These are phyloP conservation scores for Apis florea DNA, from an alignment of 1,140 invertebrate species.

Conservation along the genomic window DNA sequence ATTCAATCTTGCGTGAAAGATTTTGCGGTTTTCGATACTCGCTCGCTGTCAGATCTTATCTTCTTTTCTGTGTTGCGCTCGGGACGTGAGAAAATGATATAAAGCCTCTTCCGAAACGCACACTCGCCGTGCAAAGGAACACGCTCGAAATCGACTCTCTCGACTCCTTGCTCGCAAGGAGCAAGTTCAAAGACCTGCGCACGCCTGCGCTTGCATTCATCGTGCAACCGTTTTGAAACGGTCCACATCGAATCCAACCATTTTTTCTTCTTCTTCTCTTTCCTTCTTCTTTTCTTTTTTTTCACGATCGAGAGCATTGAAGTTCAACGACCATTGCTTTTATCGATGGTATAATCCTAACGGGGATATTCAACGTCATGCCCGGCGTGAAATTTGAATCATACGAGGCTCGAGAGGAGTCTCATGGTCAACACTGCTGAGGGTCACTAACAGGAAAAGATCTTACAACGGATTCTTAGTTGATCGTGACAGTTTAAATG, in stretches of 20 bases:
- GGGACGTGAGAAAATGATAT: conserved; percentile 43
- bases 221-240: conserved; percentile 46
- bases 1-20: conserved; percentile 50
- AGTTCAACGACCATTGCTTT: conserved; percentile 67
- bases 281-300: conserved; percentile 14
- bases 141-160: conserved; percentile 44
- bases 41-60: conserved; percentile 4
- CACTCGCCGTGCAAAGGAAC: neutral
- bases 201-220: conserved; percentile 48
- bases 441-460: conserved; percentile 72
- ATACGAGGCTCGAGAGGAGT: conserved; percentile 59
- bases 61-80: neutral
- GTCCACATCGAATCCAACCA: conserved; percentile 48
- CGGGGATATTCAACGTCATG: conserved; percentile 73
- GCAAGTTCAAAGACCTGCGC: conserved; percentile 55
- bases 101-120: conserved; percentile 25
- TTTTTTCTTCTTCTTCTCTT: too few species aligned
- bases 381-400: conserved; percentile 60
- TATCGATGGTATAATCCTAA: conserved; percentile 67
- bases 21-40: conserved; percentile 37
- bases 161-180: conserved; percentile 33
- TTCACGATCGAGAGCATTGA: conserved; percentile 67
- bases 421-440: conserved; percentile 56
- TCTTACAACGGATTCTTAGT: conserved; percentile 56
- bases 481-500: conserved; percentile 24